Conservation (phyloP, 2,113 vertebrate genomes). For the Syngnathus floridae region DNA sequence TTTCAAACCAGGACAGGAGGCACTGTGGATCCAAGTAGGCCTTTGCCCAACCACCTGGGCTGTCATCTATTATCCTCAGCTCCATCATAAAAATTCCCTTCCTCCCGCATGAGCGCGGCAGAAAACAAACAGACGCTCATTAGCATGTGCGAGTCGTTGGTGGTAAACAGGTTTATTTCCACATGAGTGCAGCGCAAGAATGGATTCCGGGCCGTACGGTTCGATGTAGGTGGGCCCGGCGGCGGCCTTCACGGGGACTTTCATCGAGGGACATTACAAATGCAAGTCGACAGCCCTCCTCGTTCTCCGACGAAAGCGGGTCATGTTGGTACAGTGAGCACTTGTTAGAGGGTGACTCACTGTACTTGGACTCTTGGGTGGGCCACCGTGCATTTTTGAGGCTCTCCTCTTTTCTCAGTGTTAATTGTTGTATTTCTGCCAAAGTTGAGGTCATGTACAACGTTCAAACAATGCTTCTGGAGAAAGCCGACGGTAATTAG, state of each 20-base stretch:
- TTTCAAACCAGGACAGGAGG: slow-evolving; percentile 20
- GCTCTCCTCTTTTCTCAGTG: slow-evolving; percentile 10
- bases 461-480: slow-evolving; percentile 62
- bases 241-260: slow-evolving; percentile 57
- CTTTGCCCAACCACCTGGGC: slow-evolving; percentile 49
- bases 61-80: slow-evolving; percentile 60
- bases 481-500: slow-evolving; percentile 65
- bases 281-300: slow-evolving; percentile 70
- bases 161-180: slow-evolving; percentile 70
- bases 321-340: slow-evolving; percentile 63
- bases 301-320: slow-evolving; percentile 59
- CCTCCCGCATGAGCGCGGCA: slow-evolving; percentile 57
- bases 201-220: slow-evolving; percentile 57
- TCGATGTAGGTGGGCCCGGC: slow-evolving; percentile 70
- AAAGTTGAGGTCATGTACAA: slow-evolving; percentile 64
- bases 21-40: slow-evolving; percentile 14
- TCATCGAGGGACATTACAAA: slow-evolving; percentile 67
- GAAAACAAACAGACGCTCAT: slow-evolving; percentile 72
- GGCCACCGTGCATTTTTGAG: slow-evolving; percentile 46
- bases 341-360: slow-evolving; percentile 62
- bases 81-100: slow-evolving; percentile 52
- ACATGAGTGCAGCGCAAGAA: slow-evolving; percentile 66
- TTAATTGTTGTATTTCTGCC: slow-evolving; percentile 67
- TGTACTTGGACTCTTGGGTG: slow-evolving; percentile 69
- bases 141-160: slow-evolving; percentile 69